Percentiles rank a stretch among this genome's conserved stretches.
Conservation (phyloP, 1,140 invertebrate genomes). For the Macrocentrus cingulum region DNA sequence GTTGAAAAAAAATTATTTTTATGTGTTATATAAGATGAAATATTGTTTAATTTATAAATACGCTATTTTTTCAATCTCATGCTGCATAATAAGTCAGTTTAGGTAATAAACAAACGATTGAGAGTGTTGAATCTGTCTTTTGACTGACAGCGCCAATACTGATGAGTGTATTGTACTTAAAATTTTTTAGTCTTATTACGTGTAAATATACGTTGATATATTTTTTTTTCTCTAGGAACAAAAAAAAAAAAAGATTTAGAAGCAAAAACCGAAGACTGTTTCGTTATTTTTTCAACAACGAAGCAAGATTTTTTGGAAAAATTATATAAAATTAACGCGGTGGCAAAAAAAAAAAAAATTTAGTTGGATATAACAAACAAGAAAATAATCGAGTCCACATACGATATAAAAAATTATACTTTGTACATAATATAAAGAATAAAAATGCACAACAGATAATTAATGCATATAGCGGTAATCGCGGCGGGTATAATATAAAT, state of each 20-base stretch:
- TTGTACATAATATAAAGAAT: neutral
- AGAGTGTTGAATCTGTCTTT: slow-evolving; percentile 9
- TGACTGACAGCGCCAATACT: neutral
- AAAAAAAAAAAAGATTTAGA: slow-evolving; percentile 11
- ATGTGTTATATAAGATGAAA: too few relatives aligned
- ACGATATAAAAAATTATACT: too few relatives aligned
- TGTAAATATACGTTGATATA: slow-evolving; percentile 4
- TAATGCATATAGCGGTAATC: slow-evolving; percentile 42
- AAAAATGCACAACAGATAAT: slow-evolving; percentile 14
- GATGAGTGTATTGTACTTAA: neutral
- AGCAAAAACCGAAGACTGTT: slow-evolving; percentile 17
- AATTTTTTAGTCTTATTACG: slow-evolving; percentile 5
- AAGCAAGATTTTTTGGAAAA: slow-evolving; percentile 13
- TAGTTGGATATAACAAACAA: neutral
- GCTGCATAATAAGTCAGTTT: slow-evolving; percentile 4
- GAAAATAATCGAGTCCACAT: neutral
- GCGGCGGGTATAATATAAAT: slow-evolving; percentile 40
- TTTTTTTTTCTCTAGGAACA: neutral
- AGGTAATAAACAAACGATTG: slow-evolving; percentile 4
- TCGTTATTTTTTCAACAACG: slow-evolving; percentile 25
- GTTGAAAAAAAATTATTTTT: too few relatives aligned
- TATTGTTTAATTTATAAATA: too few relatives aligned
- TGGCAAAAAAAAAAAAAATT: neutral
- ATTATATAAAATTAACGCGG: neutral
- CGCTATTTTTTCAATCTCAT: too few relatives aligned